phyloP scores from a whole-genome alignment of 2,113 vertebrate species.

The Pristiophorus japonicus region DNA sequence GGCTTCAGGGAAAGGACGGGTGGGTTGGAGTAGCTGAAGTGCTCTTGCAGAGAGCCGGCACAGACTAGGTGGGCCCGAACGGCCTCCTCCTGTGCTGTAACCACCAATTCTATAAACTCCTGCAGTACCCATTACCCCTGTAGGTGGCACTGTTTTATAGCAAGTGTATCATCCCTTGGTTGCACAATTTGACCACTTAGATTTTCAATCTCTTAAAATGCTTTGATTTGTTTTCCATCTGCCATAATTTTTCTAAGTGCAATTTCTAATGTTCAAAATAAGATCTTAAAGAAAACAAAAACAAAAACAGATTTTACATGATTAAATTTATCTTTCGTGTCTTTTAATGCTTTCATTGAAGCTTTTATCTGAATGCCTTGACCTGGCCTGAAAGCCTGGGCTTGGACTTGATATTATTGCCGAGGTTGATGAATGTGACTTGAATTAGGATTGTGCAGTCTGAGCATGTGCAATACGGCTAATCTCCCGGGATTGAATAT shows the following conservation, averaged over 20 bases:
- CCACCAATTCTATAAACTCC: too few species aligned
- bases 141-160: background rate
- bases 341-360: background rate
- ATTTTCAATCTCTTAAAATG: background rate
- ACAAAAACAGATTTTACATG: too few species aligned
- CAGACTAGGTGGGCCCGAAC: too few species aligned
- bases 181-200: background rate
- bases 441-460: background rate
- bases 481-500: background rate
- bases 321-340: background rate
- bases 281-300: background rate
- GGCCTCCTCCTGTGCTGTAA: too few species aligned
- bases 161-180: too few species aligned
- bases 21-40: too few species aligned
- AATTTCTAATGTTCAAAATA: background rate
- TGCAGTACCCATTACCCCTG: background rate
- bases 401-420: background rate
- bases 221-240: background rate
- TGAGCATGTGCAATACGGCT: background rate
- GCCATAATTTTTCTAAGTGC: background rate
- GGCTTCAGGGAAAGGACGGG: too few species aligned
- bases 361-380: background rate
- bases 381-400: background rate
- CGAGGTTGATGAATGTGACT: background rate
- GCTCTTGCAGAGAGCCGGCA: too few species aligned